Evolutionary conservation across 2,113 vertebrate genomes (phyloP), one percentile per base, ranked within the genome.

Genomic region (Melanerpes formicivorus): DNA sequence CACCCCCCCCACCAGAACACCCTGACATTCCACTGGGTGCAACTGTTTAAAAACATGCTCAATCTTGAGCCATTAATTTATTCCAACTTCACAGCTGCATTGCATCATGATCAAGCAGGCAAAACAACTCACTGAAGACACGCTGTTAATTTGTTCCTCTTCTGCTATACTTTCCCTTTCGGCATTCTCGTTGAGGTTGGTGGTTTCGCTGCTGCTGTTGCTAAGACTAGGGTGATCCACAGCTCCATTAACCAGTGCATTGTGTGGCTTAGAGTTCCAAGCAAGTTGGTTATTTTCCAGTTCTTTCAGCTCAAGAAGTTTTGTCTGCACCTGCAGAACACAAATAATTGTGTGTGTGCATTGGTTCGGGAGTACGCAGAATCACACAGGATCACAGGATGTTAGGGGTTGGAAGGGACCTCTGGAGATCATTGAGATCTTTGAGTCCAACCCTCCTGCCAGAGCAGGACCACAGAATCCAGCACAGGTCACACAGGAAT

Each of bases 301-400:
- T 46, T 98, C 97, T 96, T 98, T 98, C 34, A 99, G 97, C 79
- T 99, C 98, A 62, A 98, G 96, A 65, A 99, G 95, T 94, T 98
- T 99, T 94, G 98, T 97, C 84, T 99, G 98, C 84, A 99, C 98
- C 99, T 99, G 92, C 82, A 80, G 96, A 94, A 5, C 50, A 96
- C 60, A 96, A 96, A 96, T 44, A 5, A 83, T 95, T 18, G 63
- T 17, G 73, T 17, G 73, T 18, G 71, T 52, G 56, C 13, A 62
- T 72, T 46, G 72, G 69, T 22, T 54, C 4, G 46, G 74, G 56
- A 86, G 71, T 9, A 76, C 18, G 48, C 3, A 56, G 77, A 37
- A 40, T 40, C 40, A 44, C 42, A 44, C 42, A 14, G 14, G 42
- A 44, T 44, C 42, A 44, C 42, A 44, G 42, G 42, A 44, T 44